A percentile compares a stretch with the other conserved stretches of the same genome.
Evolutionary conservation across 2,888 invertebrate species (phyloP).

Genomic region (Campoplex nolae): DNA sequence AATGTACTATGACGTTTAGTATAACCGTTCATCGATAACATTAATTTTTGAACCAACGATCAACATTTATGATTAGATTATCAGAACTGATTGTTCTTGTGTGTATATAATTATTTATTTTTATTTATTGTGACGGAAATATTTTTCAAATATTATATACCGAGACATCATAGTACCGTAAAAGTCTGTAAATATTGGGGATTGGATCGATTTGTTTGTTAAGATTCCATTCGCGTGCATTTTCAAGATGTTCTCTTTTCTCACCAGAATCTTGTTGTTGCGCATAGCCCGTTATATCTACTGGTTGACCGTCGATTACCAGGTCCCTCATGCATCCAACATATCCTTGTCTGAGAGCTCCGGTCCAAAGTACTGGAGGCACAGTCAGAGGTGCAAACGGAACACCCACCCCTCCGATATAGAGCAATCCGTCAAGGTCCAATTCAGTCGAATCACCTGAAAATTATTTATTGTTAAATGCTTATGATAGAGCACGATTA

Average conservation of each 20-base stretch:
- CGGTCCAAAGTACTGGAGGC: slow-evolving; percentile 96
- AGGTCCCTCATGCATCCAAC: slow-evolving; percentile 97
- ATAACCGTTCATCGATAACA: neutral
- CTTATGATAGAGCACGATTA: neutral
- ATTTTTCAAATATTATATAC: too few relatives aligned
- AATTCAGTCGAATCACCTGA: slow-evolving; percentile 94
- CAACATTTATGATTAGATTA: too few relatives aligned
- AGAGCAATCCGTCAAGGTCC: slow-evolving; percentile 94
- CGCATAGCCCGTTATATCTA: slow-evolving; percentile 95
- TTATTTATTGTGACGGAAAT: too few relatives aligned
- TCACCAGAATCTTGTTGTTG: slow-evolving; percentile 95
- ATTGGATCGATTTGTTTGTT: neutral
- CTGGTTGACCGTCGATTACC: slow-evolving; percentile 93
- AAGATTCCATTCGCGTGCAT: neutral
- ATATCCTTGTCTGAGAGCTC: slow-evolving; percentile 94
- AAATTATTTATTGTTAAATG: neutral
- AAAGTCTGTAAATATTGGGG: neutral
- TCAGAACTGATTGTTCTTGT: too few relatives aligned
- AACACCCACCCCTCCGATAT: slow-evolving; percentile 94
- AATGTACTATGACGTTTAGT: too few relatives aligned
- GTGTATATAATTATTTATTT: too few relatives aligned
- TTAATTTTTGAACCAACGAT: neutral
- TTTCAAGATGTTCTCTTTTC: slow-evolving; percentile 64
- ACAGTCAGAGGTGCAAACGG: slow-evolving; percentile 91
- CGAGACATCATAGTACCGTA: neutral